phyloP scores from a whole-genome alignment of 2,888 invertebrate species.

The Limnephilus lunatus region DNA sequence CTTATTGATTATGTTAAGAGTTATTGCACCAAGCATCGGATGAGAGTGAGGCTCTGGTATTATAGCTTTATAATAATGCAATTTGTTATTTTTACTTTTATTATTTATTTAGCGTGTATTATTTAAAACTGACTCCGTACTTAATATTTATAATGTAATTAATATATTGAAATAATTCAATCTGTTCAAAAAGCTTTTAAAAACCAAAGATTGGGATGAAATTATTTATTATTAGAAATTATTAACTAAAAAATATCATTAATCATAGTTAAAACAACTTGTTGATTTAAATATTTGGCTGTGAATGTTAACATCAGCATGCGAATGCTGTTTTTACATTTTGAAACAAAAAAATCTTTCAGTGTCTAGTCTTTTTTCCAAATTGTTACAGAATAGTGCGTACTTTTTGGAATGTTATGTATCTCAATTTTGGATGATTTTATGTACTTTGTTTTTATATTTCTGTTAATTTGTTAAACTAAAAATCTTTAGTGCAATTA shows the following conservation, averaged over 20 bases:
- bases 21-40: background rate
- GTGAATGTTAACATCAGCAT: conserved; percentile 32
- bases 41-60: conserved; percentile 28
- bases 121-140: conserved; percentile 14
- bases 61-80: conserved; percentile 39
- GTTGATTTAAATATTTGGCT: conserved; percentile 46
- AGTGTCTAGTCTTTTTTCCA: conserved; percentile 42
- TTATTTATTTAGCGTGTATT: conserved; percentile 15
- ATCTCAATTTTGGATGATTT: conserved; percentile 7
- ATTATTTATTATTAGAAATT: conserved; percentile 28
- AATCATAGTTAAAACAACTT: conserved; percentile 2
- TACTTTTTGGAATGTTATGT: conserved; percentile 9
- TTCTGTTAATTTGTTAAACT: conserved; percentile 27
- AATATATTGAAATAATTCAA: background rate
- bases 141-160: conserved; percentile 19
- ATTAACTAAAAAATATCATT: conserved; percentile 28
- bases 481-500: conserved; percentile 7
- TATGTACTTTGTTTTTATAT: conserved; percentile 10
- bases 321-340: conserved; percentile 32
- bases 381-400: conserved; percentile 5
- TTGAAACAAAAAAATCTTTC: conserved; percentile 23
- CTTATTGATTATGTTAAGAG: background rate
- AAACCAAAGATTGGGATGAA: conserved; percentile 42
- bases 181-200: background rate
- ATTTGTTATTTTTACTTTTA: conserved; percentile 31